A percentile compares a stretch with the other conserved stretches of the same genome.
Evolutionary conservation across 2,797 vertebrate species (phyloP).

Genomic region (Thalassophryne amazonica): DNA sequence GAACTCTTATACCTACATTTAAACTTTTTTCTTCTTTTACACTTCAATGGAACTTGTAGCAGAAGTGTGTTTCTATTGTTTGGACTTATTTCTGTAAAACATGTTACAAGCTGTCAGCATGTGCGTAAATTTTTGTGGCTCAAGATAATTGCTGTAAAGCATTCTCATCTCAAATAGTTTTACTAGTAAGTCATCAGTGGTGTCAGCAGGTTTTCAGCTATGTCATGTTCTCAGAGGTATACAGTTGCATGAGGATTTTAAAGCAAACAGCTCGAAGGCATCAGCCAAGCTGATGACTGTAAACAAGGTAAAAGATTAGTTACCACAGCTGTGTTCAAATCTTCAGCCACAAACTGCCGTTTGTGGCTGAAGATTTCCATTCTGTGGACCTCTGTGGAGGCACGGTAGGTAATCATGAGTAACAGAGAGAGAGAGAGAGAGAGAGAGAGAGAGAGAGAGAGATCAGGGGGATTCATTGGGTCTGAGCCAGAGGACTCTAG

Average conservation of each 20-base stretch:
- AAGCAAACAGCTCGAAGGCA: not conserved
- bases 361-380: not conserved
- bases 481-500: slow-evolving; percentile 36
- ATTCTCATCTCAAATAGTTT: no score
- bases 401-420: no score
- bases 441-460: slow-evolving; percentile 7
- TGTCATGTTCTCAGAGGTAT: not conserved
- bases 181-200: no score
- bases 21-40: no score
- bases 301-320: not conserved
- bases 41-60: no score
- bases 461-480: slow-evolving; percentile 53
- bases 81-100: no score
- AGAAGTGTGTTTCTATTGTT: no score
- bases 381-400: not conserved
- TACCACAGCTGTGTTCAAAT: not conserved
- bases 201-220: slow-evolving; percentile 6
- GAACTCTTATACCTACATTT: no score
- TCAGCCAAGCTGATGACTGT: not conserved
- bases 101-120: no score
- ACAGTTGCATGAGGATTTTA: not conserved
- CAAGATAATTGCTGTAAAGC: no score
- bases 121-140: no score
- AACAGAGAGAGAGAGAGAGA: slow-evolving; percentile 17
- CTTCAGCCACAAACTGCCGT: not conserved